A percentile compares a stretch with the other conserved stretches of the same genome.
These are phyloP conservation scores for Galerucella calmariensis DNA, from an alignment of 2,888 invertebrate species.

Conservation along the genomic window DNA sequence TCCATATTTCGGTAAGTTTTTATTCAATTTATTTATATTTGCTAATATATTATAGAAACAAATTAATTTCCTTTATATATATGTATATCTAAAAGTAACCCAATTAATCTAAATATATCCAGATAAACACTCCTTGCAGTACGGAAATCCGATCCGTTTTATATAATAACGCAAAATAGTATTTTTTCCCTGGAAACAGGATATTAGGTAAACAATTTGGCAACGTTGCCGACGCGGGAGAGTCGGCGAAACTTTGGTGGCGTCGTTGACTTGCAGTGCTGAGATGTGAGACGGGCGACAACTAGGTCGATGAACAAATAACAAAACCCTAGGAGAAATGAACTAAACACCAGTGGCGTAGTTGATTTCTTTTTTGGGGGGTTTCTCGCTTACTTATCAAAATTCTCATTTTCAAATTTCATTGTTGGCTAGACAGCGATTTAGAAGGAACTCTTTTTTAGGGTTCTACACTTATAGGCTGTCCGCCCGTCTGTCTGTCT, in stretches of 20 bases:
- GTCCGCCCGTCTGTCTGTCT: no score
- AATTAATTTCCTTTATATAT: neutral
- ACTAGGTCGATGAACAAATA: conserved; percentile 53
- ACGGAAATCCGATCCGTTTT: neutral
- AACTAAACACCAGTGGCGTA: conserved; percentile 49
- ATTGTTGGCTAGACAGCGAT: no score
- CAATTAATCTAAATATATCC: neutral
- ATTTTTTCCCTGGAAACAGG: neutral
- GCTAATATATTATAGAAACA: no score
- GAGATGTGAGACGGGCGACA: conserved; percentile 42
- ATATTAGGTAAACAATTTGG: conserved; percentile 16
- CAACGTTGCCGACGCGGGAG: conserved; percentile 24
- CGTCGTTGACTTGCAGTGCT: conserved; percentile 47
- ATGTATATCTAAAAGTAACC: neutral
- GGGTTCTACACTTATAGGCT: no score
- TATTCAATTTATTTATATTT: no score
- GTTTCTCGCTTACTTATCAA: no score
- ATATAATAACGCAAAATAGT: neutral
- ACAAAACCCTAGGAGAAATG: conserved; percentile 57
- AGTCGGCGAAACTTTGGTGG: conserved; percentile 33
- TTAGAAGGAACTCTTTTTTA: no score
- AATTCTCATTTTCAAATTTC: no score
- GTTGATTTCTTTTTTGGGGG: neutral
- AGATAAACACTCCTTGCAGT: neutral
- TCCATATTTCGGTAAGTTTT: no score